Evolutionary conservation across 2,113 vertebrate genomes (phyloP).

Genomic region (Tapirus terrestris): DNA sequence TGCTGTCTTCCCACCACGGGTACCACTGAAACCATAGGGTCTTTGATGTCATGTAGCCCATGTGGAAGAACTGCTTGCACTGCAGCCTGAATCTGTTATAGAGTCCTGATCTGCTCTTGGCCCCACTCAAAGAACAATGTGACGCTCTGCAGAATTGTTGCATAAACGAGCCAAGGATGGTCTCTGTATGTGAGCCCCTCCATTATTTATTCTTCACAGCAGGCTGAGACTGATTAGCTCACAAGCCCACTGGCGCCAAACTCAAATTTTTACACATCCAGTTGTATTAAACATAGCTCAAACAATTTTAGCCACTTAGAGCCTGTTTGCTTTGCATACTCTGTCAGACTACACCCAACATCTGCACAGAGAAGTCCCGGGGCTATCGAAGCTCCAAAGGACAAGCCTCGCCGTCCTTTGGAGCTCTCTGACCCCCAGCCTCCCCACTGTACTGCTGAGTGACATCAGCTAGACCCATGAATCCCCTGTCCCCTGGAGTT

Average conservation of each 20-base stretch:
- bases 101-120: background rate
- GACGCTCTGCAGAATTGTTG: background rate
- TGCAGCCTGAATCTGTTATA: background rate
- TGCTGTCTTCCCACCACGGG: background rate
- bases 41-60: background rate
- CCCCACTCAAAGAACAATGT: background rate
- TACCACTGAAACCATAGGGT: background rate
- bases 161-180: background rate
- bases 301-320: background rate
- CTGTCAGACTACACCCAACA: background rate
- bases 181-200: background rate
- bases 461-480: background rate
- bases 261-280: background rate
- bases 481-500: background rate
- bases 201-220: background rate
- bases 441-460: background rate
- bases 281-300: background rate
- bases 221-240: background rate
- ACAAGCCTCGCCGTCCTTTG: background rate
- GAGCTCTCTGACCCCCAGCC: background rate
- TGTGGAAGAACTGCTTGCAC: background rate
- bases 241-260: background rate
- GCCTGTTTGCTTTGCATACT: background rate
- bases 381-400: background rate
- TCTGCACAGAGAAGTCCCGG: background rate